Conservation (phyloP, 2,888 invertebrate genomes). For the Caenorhabditis sp. region DNA sequence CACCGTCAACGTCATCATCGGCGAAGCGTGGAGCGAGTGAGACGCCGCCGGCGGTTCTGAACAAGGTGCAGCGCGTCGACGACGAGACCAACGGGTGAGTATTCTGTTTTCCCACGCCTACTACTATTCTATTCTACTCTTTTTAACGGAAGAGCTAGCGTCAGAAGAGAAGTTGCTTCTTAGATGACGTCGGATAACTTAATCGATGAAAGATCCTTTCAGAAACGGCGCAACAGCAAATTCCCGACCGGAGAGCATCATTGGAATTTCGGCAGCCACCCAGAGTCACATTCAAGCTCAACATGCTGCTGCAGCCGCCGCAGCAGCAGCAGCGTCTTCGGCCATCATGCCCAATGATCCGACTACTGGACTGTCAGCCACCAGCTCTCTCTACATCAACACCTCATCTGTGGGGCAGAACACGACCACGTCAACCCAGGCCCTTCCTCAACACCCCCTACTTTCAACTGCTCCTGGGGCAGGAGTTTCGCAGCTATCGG, state of each 20-base stretch:
- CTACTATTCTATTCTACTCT: too few relatives aligned
- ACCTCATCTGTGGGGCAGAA: slow-evolving; percentile 6
- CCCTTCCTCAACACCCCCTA: slow-evolving; percentile 27
- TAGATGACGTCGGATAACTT: too few relatives aligned
- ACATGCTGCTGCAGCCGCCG: slow-evolving; percentile 32
- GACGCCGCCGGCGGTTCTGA: slow-evolving; percentile 15
- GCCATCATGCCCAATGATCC: too few relatives aligned
- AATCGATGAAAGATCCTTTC: too few relatives aligned
- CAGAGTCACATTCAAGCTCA: slow-evolving; percentile 39
- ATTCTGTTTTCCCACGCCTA: too few relatives aligned
- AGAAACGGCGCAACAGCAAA: background rate
- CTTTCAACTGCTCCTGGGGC: slow-evolving; percentile 10
- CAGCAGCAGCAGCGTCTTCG: background rate
- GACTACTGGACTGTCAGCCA: slow-evolving; percentile 3
- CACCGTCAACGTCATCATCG: background rate
- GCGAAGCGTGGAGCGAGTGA: slow-evolving; percentile 30
- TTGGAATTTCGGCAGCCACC: slow-evolving; percentile 45
- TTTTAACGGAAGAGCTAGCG: too few relatives aligned
- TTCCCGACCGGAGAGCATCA: slow-evolving; percentile 15
- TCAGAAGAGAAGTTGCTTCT: too few relatives aligned
- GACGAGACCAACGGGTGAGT: background rate
- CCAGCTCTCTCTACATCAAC: slow-evolving; percentile 48
- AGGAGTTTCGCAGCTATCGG: too few relatives aligned
- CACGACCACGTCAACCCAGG: background rate
- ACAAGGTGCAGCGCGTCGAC: slow-evolving; percentile 14